Evolutionary conservation across 2,888 invertebrate species (phyloP), one percentile per base, ranked within the genome.

Genomic region (Tridacna gigas): DNA sequence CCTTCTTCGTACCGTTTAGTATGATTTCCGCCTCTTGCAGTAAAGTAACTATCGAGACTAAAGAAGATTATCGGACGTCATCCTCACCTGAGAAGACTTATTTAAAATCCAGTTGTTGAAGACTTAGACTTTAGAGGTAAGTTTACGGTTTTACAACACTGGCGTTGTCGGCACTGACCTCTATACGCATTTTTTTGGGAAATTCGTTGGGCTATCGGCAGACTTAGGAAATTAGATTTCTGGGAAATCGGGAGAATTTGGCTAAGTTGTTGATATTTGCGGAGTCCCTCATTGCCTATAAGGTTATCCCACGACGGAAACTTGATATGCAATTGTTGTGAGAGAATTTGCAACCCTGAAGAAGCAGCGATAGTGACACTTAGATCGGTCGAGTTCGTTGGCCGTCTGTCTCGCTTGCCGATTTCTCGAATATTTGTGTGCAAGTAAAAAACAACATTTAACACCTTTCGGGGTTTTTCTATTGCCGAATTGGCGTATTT

Each of bases 121-220:
- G 7, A 37, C 37, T 2, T 37, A 37, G 7, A 37, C 37, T 37
- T 37, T 37, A 37, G 37, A 37, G 37, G 37, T 37, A 26, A 22
- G 12, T 65, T 65, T 65, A n/a, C n/a, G n/a, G n/a, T n/a, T n/a
- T n/a, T n/a, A 65, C 26, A 9, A 26, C 28, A 65, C 26, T 65
- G 65, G 65, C 65, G 65, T 65, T 65, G 65, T 26, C 65, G 65
- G 13, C 26, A 22, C 18, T 28, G 26, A 65, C 65, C 65, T 65
- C 37, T 18, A 65, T 26, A 65, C 26, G 65, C 65, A 65, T 28
- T 26, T 65, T 65, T 65, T 65, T 26, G 65, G 26, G 28, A 65
- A 65, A 28, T 28, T 28, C 7, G 28, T 18, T 25, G 26, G 26
- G 28, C 61, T 65, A 22, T 65, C 65, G 65, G 15, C 65, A 11